Conservation (phyloP, 2,113 vertebrate species). For the Peromyscus maniculatus region DNA sequence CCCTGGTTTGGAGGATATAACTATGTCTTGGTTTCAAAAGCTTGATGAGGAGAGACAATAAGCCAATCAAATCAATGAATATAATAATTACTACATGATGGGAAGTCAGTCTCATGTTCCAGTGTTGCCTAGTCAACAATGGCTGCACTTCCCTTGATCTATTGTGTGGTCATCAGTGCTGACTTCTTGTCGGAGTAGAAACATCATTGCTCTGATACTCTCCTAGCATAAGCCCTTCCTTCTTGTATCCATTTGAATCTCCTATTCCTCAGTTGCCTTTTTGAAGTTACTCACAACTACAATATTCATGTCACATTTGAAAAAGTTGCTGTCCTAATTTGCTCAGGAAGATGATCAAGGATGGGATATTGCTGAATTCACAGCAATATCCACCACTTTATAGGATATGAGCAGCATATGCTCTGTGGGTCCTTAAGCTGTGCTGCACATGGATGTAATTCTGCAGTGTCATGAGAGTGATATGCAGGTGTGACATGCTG, state of each 20-base stretch:
- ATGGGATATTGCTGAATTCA: background rate
- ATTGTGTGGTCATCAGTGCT: background rate
- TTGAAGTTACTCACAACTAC: background rate
- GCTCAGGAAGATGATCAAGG: background rate
- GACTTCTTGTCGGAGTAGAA: background rate
- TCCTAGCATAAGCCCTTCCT: background rate
- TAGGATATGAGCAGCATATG: background rate
- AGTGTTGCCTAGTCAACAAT: background rate
- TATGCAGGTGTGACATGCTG: constrained; percentile 22
- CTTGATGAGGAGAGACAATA: background rate
- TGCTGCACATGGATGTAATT: background rate
- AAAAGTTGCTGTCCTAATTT: background rate
- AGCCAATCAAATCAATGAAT: background rate
- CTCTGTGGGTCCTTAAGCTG: background rate
- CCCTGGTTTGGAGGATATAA: background rate
- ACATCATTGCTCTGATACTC: background rate
- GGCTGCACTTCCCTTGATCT: background rate
- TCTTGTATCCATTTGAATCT: background rate
- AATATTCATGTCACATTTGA: background rate
- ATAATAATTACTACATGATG: background rate
- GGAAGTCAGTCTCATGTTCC: background rate
- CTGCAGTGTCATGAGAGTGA: background rate
- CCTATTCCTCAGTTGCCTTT: background rate
- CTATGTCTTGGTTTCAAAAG: background rate
- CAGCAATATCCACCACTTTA: no score